Evolutionary conservation across 2,113 vertebrate species (phyloP), one percentile per base, ranked within the genome.

Genomic region (Oceanodroma tethys): DNA sequence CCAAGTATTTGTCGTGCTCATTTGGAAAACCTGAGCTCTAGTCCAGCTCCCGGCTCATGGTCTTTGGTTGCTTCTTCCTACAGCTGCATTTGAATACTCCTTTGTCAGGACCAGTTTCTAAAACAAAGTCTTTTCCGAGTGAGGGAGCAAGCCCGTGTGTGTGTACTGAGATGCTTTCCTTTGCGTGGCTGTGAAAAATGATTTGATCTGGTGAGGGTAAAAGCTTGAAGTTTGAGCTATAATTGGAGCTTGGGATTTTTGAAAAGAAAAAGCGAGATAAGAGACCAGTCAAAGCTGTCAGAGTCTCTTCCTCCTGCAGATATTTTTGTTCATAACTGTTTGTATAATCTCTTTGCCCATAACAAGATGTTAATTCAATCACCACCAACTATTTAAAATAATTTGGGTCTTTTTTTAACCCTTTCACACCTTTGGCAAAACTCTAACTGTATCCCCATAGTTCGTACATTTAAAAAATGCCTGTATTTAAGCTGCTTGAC

Each of bases 241-340:
- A 97, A 98, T 98, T 97, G 95, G 95, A 97, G 81, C 95, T 91
- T 22, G 56, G 94, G 90, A 87, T 96, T 98, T 98, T 98, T 94
- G 75, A 96, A 97, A 98, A 97, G 95, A 95, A 92, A 96, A 95
- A 95, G 86, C 42, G 91, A 97, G 93, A 96, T 96, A 96, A 95
- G 96, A 92, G 76, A 92, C 63, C 73, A 94, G 96, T 76, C 78
- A 40, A 76, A 91, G 86, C 95, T 94, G 78, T 95, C 93, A 95
- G 81, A 80, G 83, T 92, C 87, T 93, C 53, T 96, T 95, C 87
- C 58, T 96, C 94, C 78, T 62, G 56, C 86, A 97, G 92, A 86
- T 97, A 81, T 95, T 97, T 97, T 95, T 86, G 48, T 93, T 96
- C 72, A 22, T 97, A 92, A 91, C 88, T 91, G 88, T 96, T 87